These are phyloP conservation scores for Lamellibrachia satsuma DNA, from an alignment of 2,888 invertebrate genomes.

Conservation along the genomic window DNA sequence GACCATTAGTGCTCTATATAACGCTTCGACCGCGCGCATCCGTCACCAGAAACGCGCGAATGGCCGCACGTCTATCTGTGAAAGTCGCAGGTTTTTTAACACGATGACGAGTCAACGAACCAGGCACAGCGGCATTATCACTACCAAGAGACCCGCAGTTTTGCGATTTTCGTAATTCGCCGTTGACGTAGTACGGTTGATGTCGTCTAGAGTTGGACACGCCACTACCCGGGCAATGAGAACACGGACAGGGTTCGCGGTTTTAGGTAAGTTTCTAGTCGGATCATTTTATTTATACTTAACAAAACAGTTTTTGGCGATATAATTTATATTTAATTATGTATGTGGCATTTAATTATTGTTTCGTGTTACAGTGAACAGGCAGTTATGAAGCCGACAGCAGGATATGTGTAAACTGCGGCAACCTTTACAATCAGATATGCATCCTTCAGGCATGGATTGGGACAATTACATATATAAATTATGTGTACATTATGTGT, in stretches of 20 bases:
- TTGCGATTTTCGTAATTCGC: not conserved
- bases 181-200: not conserved
- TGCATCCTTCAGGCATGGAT: no score
- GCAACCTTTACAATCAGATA: no score
- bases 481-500: not conserved
- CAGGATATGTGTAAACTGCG: no score
- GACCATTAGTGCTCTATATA: not conserved
- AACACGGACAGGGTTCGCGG: not conserved
- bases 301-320: not conserved
- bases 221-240: not conserved
- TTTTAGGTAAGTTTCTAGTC: not conserved
- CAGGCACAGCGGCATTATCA: not conserved
- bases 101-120: not conserved
- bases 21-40: not conserved
- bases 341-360: no score
- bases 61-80: not conserved
- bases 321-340: no score
- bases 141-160: not conserved
- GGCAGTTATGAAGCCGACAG: no score
- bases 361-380: no score
- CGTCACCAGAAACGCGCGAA: not conserved
- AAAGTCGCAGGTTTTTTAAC: not conserved
- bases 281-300: not conserved
- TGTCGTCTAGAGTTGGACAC: not conserved
- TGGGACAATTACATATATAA: not conserved